Percentiles rank a stretch among this genome's conserved stretches.
These are phyloP conservation scores for Mythimna albipuncta DNA, from an alignment of 2,888 invertebrate species.

Conservation along the genomic window DNA sequence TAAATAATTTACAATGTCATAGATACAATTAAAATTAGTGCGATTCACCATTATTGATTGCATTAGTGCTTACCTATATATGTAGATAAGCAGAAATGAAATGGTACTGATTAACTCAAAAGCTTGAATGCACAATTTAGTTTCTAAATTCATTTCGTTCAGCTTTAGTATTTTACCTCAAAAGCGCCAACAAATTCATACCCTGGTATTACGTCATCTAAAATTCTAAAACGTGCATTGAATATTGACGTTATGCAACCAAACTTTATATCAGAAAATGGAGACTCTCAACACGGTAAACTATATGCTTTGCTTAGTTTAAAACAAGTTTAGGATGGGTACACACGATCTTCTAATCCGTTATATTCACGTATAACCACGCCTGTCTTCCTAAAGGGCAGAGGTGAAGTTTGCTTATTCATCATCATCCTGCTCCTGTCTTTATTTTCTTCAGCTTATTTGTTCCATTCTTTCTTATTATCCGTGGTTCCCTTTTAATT, in stretches of 20 bases:
- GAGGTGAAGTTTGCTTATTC: neutral
- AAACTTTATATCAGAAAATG: slow-evolving; percentile 19
- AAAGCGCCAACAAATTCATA: slow-evolving; percentile 9
- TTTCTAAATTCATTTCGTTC: neutral
- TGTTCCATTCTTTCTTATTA: neutral
- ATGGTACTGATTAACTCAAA: too few species aligned
- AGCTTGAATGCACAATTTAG: neutral
- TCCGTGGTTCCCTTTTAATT: neutral
- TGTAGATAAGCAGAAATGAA: too few species aligned
- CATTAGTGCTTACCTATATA: too few species aligned
- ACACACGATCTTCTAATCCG: slow-evolving; percentile 1
- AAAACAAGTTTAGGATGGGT: neutral
- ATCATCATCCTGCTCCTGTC: neutral
- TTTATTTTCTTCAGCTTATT: neutral
- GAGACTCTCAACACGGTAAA: neutral
- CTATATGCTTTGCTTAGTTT: neutral
- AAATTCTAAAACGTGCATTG: slow-evolving; percentile 20
- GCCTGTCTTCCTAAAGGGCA: neutral
- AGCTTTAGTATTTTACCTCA: neutral
- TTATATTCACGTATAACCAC: neutral
- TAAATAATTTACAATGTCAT: too few species aligned
- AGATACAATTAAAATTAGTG: too few species aligned
- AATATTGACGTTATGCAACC: slow-evolving; percentile 25
- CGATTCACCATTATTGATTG: too few species aligned
- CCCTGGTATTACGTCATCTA: slow-evolving; percentile 8